Conservation (phyloP, 2,888 invertebrate species). For the Lysandra bellargus region DNA sequence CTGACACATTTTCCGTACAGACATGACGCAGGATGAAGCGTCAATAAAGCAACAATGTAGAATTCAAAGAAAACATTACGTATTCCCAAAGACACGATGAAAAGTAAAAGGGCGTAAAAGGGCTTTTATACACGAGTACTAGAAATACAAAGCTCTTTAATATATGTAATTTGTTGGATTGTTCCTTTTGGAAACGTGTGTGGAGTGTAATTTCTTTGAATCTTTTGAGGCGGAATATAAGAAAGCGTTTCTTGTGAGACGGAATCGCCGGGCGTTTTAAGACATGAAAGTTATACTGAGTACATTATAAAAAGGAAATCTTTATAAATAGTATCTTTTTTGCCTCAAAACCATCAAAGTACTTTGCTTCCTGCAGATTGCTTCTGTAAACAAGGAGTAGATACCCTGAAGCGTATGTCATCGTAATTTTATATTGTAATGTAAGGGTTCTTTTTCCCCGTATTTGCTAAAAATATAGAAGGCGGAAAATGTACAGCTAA, state of each 20-base stretch:
- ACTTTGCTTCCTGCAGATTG: background rate
- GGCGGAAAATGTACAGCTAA: background rate
- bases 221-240: constrained; percentile 24
- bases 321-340: background rate
- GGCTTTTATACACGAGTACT: constrained; percentile 24
- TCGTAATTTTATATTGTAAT: background rate
- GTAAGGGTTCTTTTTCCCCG: background rate
- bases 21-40: background rate
- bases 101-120: constrained; percentile 28
- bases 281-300: background rate
- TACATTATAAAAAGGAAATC: background rate
- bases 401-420: background rate
- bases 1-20: constrained; percentile 26
- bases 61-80: constrained; percentile 29
- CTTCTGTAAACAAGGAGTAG: background rate
- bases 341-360: background rate
- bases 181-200: constrained; percentile 23
- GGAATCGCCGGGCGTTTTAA: constrained; percentile 5
- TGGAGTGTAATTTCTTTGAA: constrained; percentile 24
- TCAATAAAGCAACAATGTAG: constrained; percentile 27
- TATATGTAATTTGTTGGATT: constrained; percentile 29
- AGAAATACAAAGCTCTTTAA: constrained; percentile 29
- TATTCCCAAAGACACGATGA: constrained; percentile 26
- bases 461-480: background rate
- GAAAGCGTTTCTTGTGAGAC: constrained; percentile 15